Conservation (phyloP, 2,888 invertebrate genomes). For the Seira sanloemensis region DNA sequence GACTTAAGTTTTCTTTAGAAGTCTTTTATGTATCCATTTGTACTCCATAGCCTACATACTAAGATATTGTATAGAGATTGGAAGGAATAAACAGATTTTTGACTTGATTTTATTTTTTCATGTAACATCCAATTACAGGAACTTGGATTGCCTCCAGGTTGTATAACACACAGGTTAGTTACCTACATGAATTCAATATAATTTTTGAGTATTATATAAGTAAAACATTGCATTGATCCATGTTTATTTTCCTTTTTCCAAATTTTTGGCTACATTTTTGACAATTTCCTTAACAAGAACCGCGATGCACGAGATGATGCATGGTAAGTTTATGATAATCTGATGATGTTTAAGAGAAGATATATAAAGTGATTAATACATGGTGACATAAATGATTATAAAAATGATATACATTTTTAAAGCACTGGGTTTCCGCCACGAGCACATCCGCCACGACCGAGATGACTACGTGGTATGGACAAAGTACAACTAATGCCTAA, state of each 20-base stretch:
- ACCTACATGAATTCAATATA: background rate
- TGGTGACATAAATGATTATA: too few relatives aligned
- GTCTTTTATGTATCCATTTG: too few relatives aligned
- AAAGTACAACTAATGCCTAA: too few relatives aligned
- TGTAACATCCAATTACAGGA: slow-evolving; percentile 51
- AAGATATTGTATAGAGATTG: too few relatives aligned
- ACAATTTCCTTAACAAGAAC: slow-evolving; percentile 33
- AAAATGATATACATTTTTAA: too few relatives aligned
- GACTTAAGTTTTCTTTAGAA: too few relatives aligned
- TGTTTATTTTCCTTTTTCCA: slow-evolving; percentile 6
- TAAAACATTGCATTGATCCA: background rate
- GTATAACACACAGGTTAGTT: slow-evolving; percentile 66
- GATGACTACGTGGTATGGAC: slow-evolving; percentile 64
- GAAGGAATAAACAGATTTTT: too few relatives aligned
- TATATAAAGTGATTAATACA: too few relatives aligned
- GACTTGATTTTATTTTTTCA: slow-evolving; percentile 18
- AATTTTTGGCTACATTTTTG: slow-evolving; percentile 6
- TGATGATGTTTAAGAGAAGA: background rate
- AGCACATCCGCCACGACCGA: slow-evolving; percentile 60
- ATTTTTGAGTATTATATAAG: background rate
- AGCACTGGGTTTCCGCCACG: slow-evolving; percentile 65
- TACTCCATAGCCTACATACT: too few relatives aligned
- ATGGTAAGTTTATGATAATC: slow-evolving; percentile 2
- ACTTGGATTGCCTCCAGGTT: slow-evolving; percentile 67
- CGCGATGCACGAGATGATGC: slow-evolving; percentile 68